Evolutionary conservation across 53 echinoderm and acorn worm genomes (phyloP).

Genomic region (Temnopleurus reevesii): DNA sequence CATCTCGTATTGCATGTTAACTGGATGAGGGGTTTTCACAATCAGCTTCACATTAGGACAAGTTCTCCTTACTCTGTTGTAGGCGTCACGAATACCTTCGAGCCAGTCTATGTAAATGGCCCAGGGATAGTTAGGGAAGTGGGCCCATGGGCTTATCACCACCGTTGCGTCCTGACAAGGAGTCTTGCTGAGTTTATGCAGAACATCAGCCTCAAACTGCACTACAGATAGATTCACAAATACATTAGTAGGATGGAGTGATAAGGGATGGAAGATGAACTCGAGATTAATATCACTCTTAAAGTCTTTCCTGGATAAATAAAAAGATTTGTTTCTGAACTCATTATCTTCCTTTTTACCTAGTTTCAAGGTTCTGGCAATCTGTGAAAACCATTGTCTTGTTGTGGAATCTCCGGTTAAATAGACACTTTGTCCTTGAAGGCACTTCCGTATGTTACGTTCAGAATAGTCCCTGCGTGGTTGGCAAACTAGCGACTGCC

Average conservation of each 20-base stretch:
- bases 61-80: not conserved
- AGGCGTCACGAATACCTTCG: slow-evolving; percentile 44
- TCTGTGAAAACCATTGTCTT: slow-evolving; percentile 49
- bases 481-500: slow-evolving; percentile 64
- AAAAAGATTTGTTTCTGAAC: slow-evolving; percentile 40
- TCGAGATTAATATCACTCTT: slow-evolving; percentile 44
- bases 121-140: slow-evolving; percentile 62
- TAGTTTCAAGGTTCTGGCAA: slow-evolving; percentile 16
- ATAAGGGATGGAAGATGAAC: slow-evolving; percentile 65
- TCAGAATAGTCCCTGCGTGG: not conserved
- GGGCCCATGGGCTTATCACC: slow-evolving; percentile 73
- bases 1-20: slow-evolving; percentile 16
- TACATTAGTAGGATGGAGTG: slow-evolving; percentile 49
- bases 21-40: slow-evolving; percentile 63
- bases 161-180: slow-evolving; percentile 51
- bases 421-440: slow-evolving; percentile 37
- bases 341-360: slow-evolving; percentile 1
- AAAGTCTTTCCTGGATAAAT: not conserved
- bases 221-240: slow-evolving; percentile 62
- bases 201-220: slow-evolving; percentile 61
- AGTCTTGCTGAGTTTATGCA: not conserved
- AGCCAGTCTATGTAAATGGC: slow-evolving; percentile 58
- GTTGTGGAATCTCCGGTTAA: slow-evolving; percentile 72
- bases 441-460: not conserved
- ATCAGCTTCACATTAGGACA: slow-evolving; percentile 60